phyloP scores from a whole-genome alignment of 2,888 invertebrate genomes.

The Boloria selene region DNA sequence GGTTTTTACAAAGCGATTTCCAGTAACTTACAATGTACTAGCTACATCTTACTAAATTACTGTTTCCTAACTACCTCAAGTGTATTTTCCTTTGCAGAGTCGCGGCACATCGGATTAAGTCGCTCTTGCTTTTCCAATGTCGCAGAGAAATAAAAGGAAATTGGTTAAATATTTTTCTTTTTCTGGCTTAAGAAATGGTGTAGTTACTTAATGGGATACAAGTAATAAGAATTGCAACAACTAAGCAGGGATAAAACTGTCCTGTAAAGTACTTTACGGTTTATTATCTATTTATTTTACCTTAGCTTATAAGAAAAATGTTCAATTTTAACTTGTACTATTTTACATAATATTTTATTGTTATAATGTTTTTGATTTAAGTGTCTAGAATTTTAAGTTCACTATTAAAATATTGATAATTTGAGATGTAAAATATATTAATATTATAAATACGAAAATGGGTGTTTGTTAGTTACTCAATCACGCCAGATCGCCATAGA shows the following conservation, averaged over 20 bases:
- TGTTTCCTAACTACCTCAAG: constrained; percentile 41
- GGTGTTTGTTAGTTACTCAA: too few species aligned
- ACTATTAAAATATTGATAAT: too few species aligned
- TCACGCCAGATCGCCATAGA: too few species aligned
- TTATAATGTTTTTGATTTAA: too few species aligned
- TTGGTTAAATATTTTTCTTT: constrained; percentile 54
- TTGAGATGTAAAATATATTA: too few species aligned
- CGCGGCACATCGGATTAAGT: constrained; percentile 57
- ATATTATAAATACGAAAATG: too few species aligned
- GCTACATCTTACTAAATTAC: constrained; percentile 40
- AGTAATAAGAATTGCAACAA: constrained; percentile 28
- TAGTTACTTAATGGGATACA: constrained; percentile 36
- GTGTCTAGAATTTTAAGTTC: too few species aligned
- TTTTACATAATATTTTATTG: neutral
- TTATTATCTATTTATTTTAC: constrained; percentile 17
- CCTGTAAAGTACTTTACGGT: constrained; percentile 15
- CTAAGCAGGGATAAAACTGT: constrained; percentile 12
- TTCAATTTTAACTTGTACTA: constrained; percentile 9
- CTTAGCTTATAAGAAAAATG: neutral
- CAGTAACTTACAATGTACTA: constrained; percentile 31
- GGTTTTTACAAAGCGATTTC: neutral
- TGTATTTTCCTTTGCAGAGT: constrained; percentile 47
- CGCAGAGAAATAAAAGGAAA: constrained; percentile 53
- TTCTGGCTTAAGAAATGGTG: constrained; percentile 31
- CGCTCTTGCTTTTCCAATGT: constrained; percentile 49